Evolutionary conservation across 1,140 invertebrate species (phyloP).

Genomic region (Drosophila pruinosa): DNA sequence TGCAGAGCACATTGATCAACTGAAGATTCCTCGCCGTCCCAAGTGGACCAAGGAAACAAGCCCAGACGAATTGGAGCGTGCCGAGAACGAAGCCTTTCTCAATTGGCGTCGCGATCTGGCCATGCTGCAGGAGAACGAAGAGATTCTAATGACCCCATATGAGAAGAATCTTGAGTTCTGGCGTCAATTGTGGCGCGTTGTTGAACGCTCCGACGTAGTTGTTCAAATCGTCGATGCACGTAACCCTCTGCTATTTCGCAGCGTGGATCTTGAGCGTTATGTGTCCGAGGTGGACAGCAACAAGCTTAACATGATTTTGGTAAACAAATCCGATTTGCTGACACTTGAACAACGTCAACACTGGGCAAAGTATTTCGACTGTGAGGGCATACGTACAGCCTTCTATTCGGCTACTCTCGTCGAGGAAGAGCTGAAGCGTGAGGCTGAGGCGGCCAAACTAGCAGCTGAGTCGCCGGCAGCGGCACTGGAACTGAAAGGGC

Average conservation of each 20-base stretch:
- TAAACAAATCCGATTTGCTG: constrained; percentile 99
- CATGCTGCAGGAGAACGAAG: constrained; percentile 91
- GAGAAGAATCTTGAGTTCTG: constrained; percentile 99
- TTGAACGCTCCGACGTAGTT: constrained; percentile 97
- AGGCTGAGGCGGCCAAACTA: constrained; percentile 76
- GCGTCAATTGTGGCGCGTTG: constrained; percentile 98
- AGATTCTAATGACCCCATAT: constrained; percentile 95
- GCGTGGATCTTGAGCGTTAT: constrained; percentile 96
- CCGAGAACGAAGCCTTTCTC: constrained; percentile 92
- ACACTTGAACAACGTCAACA: constrained; percentile 90
- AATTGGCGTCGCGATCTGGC: constrained; percentile 94
- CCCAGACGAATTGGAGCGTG: constrained; percentile 89
- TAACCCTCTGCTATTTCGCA: constrained; percentile 97
- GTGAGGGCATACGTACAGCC: constrained; percentile 86
- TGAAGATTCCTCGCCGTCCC: constrained; percentile 94
- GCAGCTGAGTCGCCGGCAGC: constrained; percentile 42
- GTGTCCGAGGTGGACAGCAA: constrained; percentile 91
- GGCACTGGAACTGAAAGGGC: constrained; percentile 56
- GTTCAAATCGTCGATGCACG: constrained; percentile 98
- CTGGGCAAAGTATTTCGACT: constrained; percentile 95
- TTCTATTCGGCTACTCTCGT: constrained; percentile 93
- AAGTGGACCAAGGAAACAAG: constrained; percentile 90
- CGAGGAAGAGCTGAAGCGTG: constrained; percentile 84
- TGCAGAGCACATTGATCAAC: constrained; percentile 86
- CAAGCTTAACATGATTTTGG: constrained; percentile 92